Evolutionary conservation across 2,888 invertebrate species (phyloP).

Genomic region (Oxystoma pomonae): DNA sequence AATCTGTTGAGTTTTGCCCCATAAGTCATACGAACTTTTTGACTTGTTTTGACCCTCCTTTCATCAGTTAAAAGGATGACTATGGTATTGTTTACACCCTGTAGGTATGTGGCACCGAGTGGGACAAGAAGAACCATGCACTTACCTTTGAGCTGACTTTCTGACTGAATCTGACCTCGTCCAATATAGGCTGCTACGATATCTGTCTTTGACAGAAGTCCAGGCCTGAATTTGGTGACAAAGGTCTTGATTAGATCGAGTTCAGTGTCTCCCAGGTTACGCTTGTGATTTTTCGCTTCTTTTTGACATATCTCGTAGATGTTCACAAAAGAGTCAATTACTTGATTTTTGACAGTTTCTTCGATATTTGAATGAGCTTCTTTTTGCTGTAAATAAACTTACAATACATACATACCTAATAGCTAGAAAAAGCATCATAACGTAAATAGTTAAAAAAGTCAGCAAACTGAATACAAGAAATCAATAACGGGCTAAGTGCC

Average conservation of each 20-base stretch:
- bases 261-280: constrained; percentile 23
- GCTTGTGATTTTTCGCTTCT: constrained; percentile 25
- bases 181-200: constrained; percentile 28
- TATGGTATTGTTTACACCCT: too few species aligned
- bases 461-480: too few species aligned
- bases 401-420: too few species aligned
- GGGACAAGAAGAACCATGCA: not conserved
- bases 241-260: constrained; percentile 25
- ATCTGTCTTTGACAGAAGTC: constrained; percentile 25
- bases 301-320: constrained; percentile 20
- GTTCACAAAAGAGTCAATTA: constrained; percentile 25
- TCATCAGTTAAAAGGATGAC: too few species aligned
- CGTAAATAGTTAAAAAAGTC: too few species aligned
- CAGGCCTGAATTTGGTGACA: constrained; percentile 28
- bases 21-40: too few species aligned
- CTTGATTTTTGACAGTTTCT: constrained; percentile 26
- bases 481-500: too few species aligned
- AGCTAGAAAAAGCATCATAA: too few species aligned
- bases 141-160: constrained; percentile 31
- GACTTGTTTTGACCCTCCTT: too few species aligned
- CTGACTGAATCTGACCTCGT: constrained; percentile 27
- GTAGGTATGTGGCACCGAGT: not conserved
- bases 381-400: too few species aligned
- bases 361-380: too few species aligned
- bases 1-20: too few species aligned